Evolutionary conservation across 2,113 vertebrate genomes (phyloP).

Genomic region (Telmatochromis sp.): DNA sequence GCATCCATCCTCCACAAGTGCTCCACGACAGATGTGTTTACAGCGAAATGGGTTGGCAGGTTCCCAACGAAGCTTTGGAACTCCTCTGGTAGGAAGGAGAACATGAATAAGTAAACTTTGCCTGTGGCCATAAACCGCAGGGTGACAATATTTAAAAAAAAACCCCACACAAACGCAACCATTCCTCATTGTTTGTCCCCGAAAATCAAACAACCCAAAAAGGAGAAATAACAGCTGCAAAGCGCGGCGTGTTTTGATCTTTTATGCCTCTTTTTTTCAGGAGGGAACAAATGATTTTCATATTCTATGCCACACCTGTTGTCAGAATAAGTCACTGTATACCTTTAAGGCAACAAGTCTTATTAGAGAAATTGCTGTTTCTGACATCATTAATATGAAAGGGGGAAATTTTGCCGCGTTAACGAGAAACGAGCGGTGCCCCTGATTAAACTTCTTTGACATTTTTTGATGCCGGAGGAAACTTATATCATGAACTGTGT

Average conservation of each 20-base stretch:
- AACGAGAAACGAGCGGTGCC: neutral
- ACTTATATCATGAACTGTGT: neutral
- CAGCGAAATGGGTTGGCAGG: slow-evolving; percentile 68
- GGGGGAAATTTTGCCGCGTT: neutral
- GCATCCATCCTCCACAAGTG: slow-evolving; percentile 70
- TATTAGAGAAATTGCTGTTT: slow-evolving; percentile 10
- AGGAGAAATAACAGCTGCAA: neutral
- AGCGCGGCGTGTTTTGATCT: neutral
- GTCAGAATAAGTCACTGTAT: neutral
- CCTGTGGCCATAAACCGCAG: neutral
- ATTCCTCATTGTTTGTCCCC: slow-evolving; percentile 12
- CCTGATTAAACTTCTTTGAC: neutral
- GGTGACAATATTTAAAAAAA: neutral
- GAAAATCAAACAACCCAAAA: slow-evolving; percentile 30
- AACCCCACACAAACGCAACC: fast-evolving
- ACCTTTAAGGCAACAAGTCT: neutral
- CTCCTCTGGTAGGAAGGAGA: slow-evolving; percentile 64
- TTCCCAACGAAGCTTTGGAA: slow-evolving; percentile 73
- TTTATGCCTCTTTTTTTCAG: neutral
- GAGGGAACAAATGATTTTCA: neutral
- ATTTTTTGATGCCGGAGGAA: neutral
- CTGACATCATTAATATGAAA: neutral
- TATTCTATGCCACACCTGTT: slow-evolving; percentile 5
- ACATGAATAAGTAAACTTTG: slow-evolving; percentile 36
- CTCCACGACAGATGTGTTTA: slow-evolving; percentile 74